Evolutionary conservation across 2,888 invertebrate species (phyloP), one percentile per base, ranked within the genome.

Genomic region (Drosophila flavopinicola): DNA sequence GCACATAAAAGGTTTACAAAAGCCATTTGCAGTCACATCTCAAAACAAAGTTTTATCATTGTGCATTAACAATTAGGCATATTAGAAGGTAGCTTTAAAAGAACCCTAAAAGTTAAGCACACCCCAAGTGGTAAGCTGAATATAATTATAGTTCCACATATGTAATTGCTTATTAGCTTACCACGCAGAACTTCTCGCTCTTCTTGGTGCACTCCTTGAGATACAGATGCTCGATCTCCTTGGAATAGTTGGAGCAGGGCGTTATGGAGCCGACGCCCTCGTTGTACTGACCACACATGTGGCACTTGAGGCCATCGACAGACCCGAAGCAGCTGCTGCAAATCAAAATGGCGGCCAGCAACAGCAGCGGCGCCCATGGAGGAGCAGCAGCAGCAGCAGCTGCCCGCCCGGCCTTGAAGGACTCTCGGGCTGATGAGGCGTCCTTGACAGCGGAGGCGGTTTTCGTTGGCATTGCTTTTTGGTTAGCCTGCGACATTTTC

Each of bases 261-360:
- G 96, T 96, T 73, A 96, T 96, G 68, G 96, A 96, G 32, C 96
- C 96, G 6, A 96, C 95, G 15, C 96, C 96, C 86, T 96, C 96
- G 87, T 95, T 96, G 92, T 96, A 96, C 91, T 95, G 94, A 41
- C 96, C 96, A 82, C 96, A 96, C 91, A 95, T 94, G 92, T 94
- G 95, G 91, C 96, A 96, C 89, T 93, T 90, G 52, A 91, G 90
- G 35, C 90, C 90, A 63, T 90, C 87, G 71, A 88, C 89, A 47
- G 79, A 64, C 51, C 84, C 85, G 65, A 90, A 65, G 32, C 65
- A 45, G 49, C 72, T 64, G 67, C 88, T 79, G 78, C 87, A 83
- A 27, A 89, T 38, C 54, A 88, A 75, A 39, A 90, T 74, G 65
- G 82, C 78, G 49, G 77, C 75, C 54, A 90, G 42, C 37, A 68